A percentile compares a stretch with the other conserved stretches of the same genome.
Conservation (phyloP, 2,113 vertebrate genomes). For the Dasyprocta punctata region DNA sequence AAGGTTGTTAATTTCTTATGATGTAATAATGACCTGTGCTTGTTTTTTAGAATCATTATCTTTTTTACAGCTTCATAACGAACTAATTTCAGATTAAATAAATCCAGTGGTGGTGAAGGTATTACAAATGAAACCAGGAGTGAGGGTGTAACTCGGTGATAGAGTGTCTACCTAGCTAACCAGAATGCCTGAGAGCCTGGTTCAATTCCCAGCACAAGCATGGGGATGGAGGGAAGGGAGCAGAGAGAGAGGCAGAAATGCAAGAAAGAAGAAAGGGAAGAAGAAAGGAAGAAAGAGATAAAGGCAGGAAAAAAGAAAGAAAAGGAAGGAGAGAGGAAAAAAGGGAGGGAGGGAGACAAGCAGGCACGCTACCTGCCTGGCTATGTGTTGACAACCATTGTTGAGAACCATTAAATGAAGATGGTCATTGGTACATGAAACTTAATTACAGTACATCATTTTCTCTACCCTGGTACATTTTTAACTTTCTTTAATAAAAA, state of each 20-base stretch:
- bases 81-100: conserved; percentile 18
- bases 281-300: not conserved
- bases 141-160: not conserved
- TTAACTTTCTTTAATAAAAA: conserved; percentile 36
- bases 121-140: conserved; percentile 7
- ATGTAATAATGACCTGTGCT: not conserved
- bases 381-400: not conserved
- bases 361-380: not conserved
- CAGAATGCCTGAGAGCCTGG: not conserved
- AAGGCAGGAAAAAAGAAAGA: not conserved
- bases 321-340: too few relatives aligned
- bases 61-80: not conserved
- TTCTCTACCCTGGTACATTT: not conserved
- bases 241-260: too few relatives aligned
- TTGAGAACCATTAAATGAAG: not conserved
- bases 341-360: not conserved
- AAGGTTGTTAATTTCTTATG: conserved; percentile 8
- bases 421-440: not conserved
- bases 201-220: not conserved
- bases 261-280: not conserved
- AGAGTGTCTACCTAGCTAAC: not conserved
- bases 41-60: not conserved
- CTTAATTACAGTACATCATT: not conserved
- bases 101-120: not conserved
- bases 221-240: not conserved